phyloP scores from a whole-genome alignment of 2,113 vertebrate species.

The Hydropotes inermis region DNA sequence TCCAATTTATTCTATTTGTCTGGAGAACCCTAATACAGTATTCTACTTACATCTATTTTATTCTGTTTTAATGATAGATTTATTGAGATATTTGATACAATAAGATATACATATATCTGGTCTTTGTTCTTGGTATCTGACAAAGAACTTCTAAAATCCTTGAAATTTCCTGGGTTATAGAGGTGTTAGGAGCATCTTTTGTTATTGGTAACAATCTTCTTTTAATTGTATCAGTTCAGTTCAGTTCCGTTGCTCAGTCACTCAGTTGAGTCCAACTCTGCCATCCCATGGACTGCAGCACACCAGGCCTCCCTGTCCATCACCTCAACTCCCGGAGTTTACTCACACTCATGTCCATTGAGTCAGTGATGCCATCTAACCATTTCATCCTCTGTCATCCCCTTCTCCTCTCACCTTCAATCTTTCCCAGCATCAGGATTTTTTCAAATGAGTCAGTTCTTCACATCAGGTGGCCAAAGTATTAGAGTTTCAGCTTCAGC shows the following conservation, averaged over 20 bases:
- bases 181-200: not conserved
- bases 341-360: not conserved
- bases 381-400: not conserved
- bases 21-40: not conserved
- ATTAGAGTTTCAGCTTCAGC: not conserved
- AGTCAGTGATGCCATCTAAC: not conserved
- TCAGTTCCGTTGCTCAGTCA: not conserved
- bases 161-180: not conserved
- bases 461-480: not conserved
- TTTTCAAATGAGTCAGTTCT: not conserved
- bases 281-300: not conserved
- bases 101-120: not conserved
- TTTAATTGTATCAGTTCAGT: not conserved
- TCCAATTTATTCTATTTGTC: not conserved
- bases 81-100: not conserved
- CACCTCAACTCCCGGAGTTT: not conserved
- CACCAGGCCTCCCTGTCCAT: not conserved
- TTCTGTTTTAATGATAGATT: not conserved
- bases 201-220: not conserved
- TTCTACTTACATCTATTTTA: not conserved
- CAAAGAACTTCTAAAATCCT: not conserved
- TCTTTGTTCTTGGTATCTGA: not conserved
- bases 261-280: not conserved
- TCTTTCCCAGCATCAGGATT: not conserved
- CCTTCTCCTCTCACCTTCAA: not conserved